Base-by-base conservation (phyloP, 2,888 invertebrate genomes). In the Melieria picta region DNA sequence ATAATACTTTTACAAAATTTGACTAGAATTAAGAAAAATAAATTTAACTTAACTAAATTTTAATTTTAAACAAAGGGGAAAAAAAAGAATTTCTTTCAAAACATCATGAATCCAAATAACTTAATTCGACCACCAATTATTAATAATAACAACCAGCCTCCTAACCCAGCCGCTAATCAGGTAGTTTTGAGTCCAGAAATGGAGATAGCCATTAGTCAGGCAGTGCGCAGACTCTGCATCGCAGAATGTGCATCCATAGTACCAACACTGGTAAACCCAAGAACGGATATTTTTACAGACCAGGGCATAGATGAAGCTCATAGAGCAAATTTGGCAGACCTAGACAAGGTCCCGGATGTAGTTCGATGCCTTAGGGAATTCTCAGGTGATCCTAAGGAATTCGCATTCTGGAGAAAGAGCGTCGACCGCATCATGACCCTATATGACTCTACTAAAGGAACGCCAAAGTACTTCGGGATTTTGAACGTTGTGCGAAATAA, bases 381-480 rank as follows among this genome's bases (percentile, higher is more conserved):
- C 3, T 30, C 30, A 10, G 71, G 66, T 10, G 30, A 70, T 46
- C 50, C 58, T 7, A 46, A 16, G 5, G 67, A 73, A 58, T 73
- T 58, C 46, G 61, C 48, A 9, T 69, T 67, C 9, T 73, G 69
- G 71, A 71, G 66, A 13, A 74, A 69, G 50, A 64, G 70, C 6
- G 73, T 67, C 13, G 68, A 73, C 3, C 66, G 69, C 7, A 66
- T 71, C 43, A 13, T 74, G 9, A 16, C 50, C 46, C 10, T 73
- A 10, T 73, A 71, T 47, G 73, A 71, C 11, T 9, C 46, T n/a
- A 10, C 16, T 11, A 67, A 65, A 58, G 73, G 71, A 4, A 68
- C 68, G 10, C 65, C 68, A n/a, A 69, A 63, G 52, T 73, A 73
- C 46, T 69, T 62, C 42, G 69, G 68, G 0, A 72, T 74, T 13